Percentiles rank a stretch among this genome's conserved stretches.
These are phyloP conservation scores for Drosophila pruinosa DNA, from an alignment of 1,140 invertebrate genomes.

Conservation along the genomic window DNA sequence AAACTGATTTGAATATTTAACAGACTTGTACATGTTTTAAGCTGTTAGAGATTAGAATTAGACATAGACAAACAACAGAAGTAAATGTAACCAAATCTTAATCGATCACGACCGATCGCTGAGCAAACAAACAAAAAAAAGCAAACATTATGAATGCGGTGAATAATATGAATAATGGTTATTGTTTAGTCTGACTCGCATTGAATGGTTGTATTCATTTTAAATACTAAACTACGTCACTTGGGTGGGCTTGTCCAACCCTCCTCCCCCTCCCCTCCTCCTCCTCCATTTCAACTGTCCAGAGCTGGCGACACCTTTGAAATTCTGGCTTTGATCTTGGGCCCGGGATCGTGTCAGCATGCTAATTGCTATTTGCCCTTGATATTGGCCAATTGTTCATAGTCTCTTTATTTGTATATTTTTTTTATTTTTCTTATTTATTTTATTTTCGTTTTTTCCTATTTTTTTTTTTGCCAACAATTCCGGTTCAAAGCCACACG, in stretches of 20 bases:
- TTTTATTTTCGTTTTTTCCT: no score
- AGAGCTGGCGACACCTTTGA: not conserved
- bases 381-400: constrained; percentile 37
- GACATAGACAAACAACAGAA: not conserved
- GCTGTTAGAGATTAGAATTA: not conserved
- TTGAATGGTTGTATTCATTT: not conserved
- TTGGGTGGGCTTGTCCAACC: constrained; percentile 28
- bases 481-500: constrained; percentile 24
- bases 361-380: constrained; percentile 36
- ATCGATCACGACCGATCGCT: constrained; percentile 75
- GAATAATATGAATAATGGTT: constrained; percentile 57
- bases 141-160: constrained; percentile 58
- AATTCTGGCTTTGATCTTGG: constrained; percentile 14
- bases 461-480: constrained; percentile 3
- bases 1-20: constrained; percentile 6
- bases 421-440: not conserved
- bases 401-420: not conserved
- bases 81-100: constrained; percentile 31
- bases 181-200: constrained; percentile 34
- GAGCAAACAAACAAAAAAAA: constrained; percentile 42
- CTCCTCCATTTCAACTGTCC: not conserved
- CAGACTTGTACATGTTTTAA: not conserved
- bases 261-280: not conserved
- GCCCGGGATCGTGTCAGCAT: constrained; percentile 18
- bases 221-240: not conserved